Conservation (phyloP, 2,888 invertebrate species). For the Andrena bucephala region DNA sequence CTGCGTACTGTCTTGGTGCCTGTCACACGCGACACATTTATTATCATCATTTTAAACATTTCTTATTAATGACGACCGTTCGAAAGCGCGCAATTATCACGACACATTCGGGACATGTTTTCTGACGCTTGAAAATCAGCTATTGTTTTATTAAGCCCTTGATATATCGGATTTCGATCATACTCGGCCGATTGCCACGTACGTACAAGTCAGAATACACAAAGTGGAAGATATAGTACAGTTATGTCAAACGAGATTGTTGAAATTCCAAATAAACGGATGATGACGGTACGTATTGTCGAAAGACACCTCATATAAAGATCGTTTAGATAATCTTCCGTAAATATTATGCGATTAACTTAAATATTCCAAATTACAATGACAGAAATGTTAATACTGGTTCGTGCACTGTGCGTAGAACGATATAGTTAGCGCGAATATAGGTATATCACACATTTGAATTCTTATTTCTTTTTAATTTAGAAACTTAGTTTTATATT, state of each 20-base stretch:
- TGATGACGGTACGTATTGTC: conserved; percentile 75
- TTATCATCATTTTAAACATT: conserved; percentile 14
- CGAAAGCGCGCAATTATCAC: not conserved
- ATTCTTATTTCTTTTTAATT: not conserved
- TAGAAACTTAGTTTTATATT: not conserved
- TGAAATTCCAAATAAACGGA: conserved; percentile 74
- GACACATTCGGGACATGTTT: not conserved
- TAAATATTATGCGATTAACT: conserved; percentile 6
- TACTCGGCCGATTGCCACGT: conserved; percentile 41
- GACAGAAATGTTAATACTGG: no score
- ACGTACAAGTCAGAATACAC: conserved; percentile 22
- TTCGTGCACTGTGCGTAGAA: no score
- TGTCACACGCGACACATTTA: not conserved
- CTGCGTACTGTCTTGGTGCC: not conserved
- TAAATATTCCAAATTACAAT: conserved; percentile 10
- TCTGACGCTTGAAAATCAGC: not conserved
- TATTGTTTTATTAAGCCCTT: not conserved
- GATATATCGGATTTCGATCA: conserved; percentile 27
- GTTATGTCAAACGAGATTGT: conserved; percentile 67
- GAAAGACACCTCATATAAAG: not conserved
- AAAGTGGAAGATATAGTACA: conserved; percentile 16
- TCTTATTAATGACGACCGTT: conserved; percentile 18
- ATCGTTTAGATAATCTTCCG: not conserved
- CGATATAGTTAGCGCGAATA: no score
- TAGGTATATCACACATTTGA: not conserved